Percentiles rank a stretch among this genome's conserved stretches.
These are phyloP conservation scores for Neopelma chrysocephalum DNA, from an alignment of 2,797 vertebrate species.

Conservation along the genomic window DNA sequence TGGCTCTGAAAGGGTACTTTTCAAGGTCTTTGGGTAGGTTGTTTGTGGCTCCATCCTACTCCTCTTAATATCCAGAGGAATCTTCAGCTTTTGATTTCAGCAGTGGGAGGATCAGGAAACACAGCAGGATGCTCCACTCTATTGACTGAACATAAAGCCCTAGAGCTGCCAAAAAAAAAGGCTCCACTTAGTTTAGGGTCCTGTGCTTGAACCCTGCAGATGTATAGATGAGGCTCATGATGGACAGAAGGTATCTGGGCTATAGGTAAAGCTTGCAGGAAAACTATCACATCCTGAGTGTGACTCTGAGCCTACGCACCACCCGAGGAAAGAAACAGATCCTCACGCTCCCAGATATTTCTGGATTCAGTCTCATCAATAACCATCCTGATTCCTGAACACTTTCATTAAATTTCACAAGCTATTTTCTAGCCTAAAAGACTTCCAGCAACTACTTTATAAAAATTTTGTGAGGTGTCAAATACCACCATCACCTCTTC, in stretches of 20 bases:
- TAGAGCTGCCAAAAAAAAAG: neutral
- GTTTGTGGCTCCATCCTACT: neutral
- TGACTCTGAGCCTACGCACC: neutral
- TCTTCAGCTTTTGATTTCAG: conserved; percentile 3
- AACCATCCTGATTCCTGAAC: neutral
- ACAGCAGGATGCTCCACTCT: neutral
- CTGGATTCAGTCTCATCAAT: conserved; percentile 30
- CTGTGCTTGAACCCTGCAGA: neutral
- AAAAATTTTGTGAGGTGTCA: conserved; percentile 2
- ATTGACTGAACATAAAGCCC: neutral
- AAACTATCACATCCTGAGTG: neutral
- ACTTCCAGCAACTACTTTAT: neutral
- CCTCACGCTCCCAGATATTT: conserved; percentile 24
- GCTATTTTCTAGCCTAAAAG: neutral
- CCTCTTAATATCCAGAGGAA: neutral
- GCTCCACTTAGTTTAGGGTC: neutral
- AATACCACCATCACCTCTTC: conserved; percentile 1
- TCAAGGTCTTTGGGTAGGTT: neutral
- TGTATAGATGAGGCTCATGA: neutral
- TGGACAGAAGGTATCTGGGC: neutral
- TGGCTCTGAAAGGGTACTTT: neutral
- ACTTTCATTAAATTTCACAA: conserved; percentile 5
- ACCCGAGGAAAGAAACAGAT: neutral
- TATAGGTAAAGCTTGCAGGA: neutral
- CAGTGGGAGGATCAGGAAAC: neutral